Percentiles rank a stretch among this genome's conserved stretches.
phyloP scores from a whole-genome alignment of 2,888 invertebrate species.

The Thymelicus sylvestris region DNA sequence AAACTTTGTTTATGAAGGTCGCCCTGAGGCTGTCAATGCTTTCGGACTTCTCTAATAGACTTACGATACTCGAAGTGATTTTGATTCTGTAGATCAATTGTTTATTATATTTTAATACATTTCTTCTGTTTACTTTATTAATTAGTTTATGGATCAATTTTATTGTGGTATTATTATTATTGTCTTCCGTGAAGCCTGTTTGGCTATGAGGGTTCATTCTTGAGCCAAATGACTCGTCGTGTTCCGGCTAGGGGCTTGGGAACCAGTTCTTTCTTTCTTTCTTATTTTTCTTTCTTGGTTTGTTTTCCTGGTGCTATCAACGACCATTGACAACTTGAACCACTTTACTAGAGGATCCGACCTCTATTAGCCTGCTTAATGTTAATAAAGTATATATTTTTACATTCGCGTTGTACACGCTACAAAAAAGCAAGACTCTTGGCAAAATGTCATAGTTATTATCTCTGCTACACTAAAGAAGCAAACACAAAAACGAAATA shows the following conservation, averaged over 20 bases:
- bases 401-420: constrained; percentile 2
- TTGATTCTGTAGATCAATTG: constrained; percentile 53
- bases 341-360: not conserved
- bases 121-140: too few species aligned
- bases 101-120: constrained; percentile 1
- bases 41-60: constrained; percentile 70
- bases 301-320: too few species aligned
- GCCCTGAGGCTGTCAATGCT: constrained; percentile 60
- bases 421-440: constrained; percentile 11
- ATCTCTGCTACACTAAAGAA: constrained; percentile 44
- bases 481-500: constrained; percentile 62
- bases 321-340: not conserved
- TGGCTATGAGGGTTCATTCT: too few species aligned
- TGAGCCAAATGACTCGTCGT: too few species aligned
- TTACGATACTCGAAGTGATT: constrained; percentile 49
- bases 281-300: too few species aligned
- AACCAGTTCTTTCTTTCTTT: too few species aligned
- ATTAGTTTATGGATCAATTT: too few species aligned
- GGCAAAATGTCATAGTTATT: constrained; percentile 50
- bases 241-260: too few species aligned
- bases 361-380: not conserved
- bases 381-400: constrained; percentile 3
- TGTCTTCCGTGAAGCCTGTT: too few species aligned
- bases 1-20: constrained; percentile 80
- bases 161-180: too few species aligned